phyloP scores from a whole-genome alignment of 2,113 vertebrate species.

The Collichthys lucidus region DNA sequence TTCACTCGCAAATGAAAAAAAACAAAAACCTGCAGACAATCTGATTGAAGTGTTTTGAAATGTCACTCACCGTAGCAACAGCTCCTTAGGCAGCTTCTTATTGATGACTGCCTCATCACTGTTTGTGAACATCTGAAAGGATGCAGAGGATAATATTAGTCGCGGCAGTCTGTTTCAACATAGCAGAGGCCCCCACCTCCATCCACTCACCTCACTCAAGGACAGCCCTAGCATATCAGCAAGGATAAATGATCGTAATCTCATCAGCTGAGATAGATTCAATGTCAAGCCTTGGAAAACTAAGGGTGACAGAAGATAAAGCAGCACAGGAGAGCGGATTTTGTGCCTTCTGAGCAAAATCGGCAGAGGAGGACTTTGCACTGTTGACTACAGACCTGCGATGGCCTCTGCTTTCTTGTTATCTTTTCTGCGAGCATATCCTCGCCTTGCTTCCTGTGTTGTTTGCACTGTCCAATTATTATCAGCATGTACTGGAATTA shows the following conservation, averaged over 20 bases:
- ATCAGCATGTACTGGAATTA: constrained; percentile 4
- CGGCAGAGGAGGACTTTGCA: constrained; percentile 25
- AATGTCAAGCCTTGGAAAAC: constrained; percentile 43
- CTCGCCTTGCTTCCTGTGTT: not conserved
- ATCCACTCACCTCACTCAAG: constrained; percentile 46
- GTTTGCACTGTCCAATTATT: constrained; percentile 28
- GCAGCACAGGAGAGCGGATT: not conserved
- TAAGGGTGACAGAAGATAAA: constrained; percentile 16
- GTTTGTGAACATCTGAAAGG: constrained; percentile 97
- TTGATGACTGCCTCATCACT: constrained; percentile 98
- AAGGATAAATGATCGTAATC: constrained; percentile 49
- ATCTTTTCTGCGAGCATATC: constrained; percentile 10
- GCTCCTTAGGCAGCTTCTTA: constrained; percentile 98
- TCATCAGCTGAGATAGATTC: constrained; percentile 41
- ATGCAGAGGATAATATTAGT: constrained; percentile 45
- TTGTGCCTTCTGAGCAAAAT: constrained; percentile 23
- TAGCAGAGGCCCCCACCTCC: not conserved
- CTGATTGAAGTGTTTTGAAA: constrained; percentile 31
- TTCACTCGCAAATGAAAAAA: not conserved
- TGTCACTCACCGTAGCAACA: constrained; percentile 90
- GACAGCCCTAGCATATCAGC: constrained; percentile 28
- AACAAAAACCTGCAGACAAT: not conserved
- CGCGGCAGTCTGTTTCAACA: constrained; percentile 1
- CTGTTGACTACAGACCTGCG: not conserved
- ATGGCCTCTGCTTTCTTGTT: not conserved